Base-by-base conservation (phyloP, 1,140 invertebrate species). In the Cydia fagiglandana region DNA sequence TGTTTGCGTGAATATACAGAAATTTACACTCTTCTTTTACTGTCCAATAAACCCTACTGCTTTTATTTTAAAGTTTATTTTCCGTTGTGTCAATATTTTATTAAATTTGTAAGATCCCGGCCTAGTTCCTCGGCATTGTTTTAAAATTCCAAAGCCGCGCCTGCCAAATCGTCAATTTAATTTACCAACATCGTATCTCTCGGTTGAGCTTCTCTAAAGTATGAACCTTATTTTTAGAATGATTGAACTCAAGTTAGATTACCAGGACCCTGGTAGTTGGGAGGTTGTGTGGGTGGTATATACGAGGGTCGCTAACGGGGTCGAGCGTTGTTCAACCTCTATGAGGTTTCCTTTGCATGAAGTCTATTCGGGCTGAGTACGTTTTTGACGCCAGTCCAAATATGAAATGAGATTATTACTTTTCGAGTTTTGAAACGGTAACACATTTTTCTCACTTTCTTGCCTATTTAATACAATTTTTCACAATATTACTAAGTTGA, bases 271-370 rank as follows among this genome's bases (percentile, higher is more conserved):
- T 61, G 56, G 15, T 17, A 24, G 56, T n/a, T 17, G n/a, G 9
- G 10, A 61, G 4, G 56, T 61, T 9, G 10, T 61, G 17, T 61
- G 56, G 0, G 56, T 4, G 17, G 17, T 24, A 2, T 10, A 24
- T 10, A 2, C n/a, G 10, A 61, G 66, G 66, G 34, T 70, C n/a
- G 28, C 30, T n/a, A 70, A 17, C 38, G 30, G 66, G 66, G 66
- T 70, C 66, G 66, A 70, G 66, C 34, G 34, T 10, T 70, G 64
- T 66, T 66, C 24, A 66, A n/a, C 66, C 66, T 70, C 34, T 70
- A 70, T 70, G 34, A 70, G 66, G 66, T 70, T 70, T 70, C 66
- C 66, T 70, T 70, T 70, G 66, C 66, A 70, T 61, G 56, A 24
- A 70, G 66, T 41, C 66, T n/a, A 70, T 70, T 70, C 66, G 34